Base-by-base conservation (phyloP, 2,113 vertebrate species). In the Centropristis striata region DNA sequence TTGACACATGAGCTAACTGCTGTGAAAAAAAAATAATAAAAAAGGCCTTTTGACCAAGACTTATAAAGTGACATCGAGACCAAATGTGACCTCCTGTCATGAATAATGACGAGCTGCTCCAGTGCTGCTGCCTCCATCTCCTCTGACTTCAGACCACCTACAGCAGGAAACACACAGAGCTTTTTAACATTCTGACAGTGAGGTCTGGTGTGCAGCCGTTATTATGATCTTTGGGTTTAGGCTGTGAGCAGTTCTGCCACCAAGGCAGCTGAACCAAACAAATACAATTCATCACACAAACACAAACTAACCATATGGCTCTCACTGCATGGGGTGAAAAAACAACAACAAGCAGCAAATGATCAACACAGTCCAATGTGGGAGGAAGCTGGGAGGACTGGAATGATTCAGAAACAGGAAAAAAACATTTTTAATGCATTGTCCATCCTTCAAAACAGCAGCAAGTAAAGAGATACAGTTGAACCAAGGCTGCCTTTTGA, bases 341-440 rank as follows among this genome's bases (percentile, higher is more conserved):
- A 69, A 75, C 80, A 84, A 71, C 69, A 82, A 85, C 77, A 81
- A 84, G 78, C 67, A 73, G 49, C 65, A 72, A 78, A 47, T 66
- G 75, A 59, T 87, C 58, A 63, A 42, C 63, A 39, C 46, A 60
- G 46, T 12, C 61, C n/a, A 60, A 27, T 47, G 75, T 14, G 1
- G 61, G 46, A 71, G 75, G 67, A 81, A 49, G 61, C 59, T 57
- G 37, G 25, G 23, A 60, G 49, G 58, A 50, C 21, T 27, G 28
- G 25, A 20, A 21, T 18, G 32, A 60, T 58, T 55, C 54, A 50
- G 46, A 28, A 27, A 57, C 12, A 63, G 37, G 39, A 53, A 80
- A 72, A n/a, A 10, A 23, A 15, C 5, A 32, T 9, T 27, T 51
- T 41, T 13, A 14, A 51, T 49, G 55, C 20, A 39, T 21, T 15